Evolutionary conservation across 2,888 invertebrate genomes (phyloP).

Genomic region (Agelastica alni): DNA sequence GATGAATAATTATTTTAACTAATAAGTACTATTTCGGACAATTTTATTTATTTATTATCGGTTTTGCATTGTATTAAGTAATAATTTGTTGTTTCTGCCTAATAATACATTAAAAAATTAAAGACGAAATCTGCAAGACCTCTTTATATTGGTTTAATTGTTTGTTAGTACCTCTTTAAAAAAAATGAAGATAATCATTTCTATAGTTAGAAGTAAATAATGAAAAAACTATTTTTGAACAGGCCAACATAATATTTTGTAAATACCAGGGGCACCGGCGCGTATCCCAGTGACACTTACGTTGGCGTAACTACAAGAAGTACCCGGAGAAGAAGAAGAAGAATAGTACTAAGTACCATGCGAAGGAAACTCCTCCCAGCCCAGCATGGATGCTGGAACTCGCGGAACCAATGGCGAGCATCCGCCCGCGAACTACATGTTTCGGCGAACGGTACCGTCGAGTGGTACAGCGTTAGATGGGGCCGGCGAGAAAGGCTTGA

Average conservation of each 20-base stretch:
- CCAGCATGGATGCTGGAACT: conserved; percentile 58
- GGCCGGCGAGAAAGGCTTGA: conserved; percentile 16
- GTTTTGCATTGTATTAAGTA: too few relatives aligned
- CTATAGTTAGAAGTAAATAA: background rate
- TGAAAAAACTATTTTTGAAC: background rate
- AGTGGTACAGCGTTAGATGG: conserved; percentile 19
- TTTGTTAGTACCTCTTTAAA: too few relatives aligned
- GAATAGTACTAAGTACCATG: conserved; percentile 19
- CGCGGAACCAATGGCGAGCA: conserved; percentile 51
- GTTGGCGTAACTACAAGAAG: conserved; percentile 18
- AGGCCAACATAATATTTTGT: conserved; percentile 4
- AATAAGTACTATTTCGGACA: too few relatives aligned
- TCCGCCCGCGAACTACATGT: conserved; percentile 29
- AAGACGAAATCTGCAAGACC: too few relatives aligned
- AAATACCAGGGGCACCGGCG: conserved; percentile 6
- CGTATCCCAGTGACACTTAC: conserved; percentile 3
- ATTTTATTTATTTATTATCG: too few relatives aligned
- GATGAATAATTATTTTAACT: too few relatives aligned
- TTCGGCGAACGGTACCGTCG: conserved; percentile 22
- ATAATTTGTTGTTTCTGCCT: too few relatives aligned
- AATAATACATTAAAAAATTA: too few relatives aligned
- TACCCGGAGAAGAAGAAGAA: conserved; percentile 38
- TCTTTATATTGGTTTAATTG: too few relatives aligned
- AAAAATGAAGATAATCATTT: conserved; percentile 1
- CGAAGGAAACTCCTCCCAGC: conserved; percentile 54